Conservation (phyloP, 2,888 invertebrate genomes). For the Epirrhoe tristata region DNA sequence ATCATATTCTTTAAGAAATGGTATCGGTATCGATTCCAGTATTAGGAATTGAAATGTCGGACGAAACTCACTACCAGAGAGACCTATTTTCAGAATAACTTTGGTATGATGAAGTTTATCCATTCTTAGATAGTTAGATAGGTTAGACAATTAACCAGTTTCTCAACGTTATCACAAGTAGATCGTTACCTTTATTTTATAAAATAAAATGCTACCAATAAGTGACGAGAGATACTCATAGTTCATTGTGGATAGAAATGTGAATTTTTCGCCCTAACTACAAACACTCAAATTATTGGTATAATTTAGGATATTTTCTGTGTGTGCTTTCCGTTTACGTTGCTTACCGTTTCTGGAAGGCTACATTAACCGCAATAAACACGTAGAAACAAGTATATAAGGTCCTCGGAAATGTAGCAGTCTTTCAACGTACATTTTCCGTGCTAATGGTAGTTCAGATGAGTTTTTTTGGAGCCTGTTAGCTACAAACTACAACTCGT, state of each 20-base stretch:
- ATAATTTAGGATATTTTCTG: background rate
- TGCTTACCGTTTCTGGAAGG: constrained; percentile 15
- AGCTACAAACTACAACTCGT: constrained; percentile 6
- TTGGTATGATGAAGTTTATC: too few species aligned
- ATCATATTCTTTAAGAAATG: background rate
- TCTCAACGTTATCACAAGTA: too few species aligned
- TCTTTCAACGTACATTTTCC: constrained; percentile 17
- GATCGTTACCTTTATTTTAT: too few species aligned
- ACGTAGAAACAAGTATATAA: constrained; percentile 22
- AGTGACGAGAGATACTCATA: too few species aligned
- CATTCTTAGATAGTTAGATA: too few species aligned
- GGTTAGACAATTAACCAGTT: too few species aligned
- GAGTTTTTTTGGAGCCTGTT: constrained; percentile 17
- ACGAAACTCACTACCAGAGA: background rate
- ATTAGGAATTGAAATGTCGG: background rate
- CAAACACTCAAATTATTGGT: background rate
- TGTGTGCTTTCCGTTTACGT: constrained; percentile 5
- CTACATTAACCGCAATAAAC: constrained; percentile 15
- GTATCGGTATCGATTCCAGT: background rate
- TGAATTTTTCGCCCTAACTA: background rate
- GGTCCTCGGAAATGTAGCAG: constrained; percentile 16
- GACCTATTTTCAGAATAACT: too few species aligned
- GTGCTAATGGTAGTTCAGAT: constrained; percentile 18
- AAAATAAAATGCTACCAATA: too few species aligned
- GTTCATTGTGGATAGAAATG: background rate